Evolutionary conservation across 2,113 vertebrate genomes (phyloP).

Genomic region (Microtus ochrogaster): DNA sequence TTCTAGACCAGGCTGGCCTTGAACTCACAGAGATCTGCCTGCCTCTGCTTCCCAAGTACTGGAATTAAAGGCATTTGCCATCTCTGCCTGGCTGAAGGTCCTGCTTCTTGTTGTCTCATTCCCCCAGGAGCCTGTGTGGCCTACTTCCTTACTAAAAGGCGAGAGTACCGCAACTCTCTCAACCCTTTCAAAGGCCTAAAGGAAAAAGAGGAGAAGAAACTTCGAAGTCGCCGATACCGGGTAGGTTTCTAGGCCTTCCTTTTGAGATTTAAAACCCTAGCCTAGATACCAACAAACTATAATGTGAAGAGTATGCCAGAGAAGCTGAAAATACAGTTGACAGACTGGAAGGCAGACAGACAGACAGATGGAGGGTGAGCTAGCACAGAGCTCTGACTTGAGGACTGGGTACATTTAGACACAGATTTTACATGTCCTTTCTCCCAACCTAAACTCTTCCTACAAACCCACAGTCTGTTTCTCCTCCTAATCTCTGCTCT

Average conservation of each 20-base stretch:
- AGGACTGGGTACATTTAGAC: background rate
- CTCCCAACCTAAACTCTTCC: background rate
- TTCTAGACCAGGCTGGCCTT: no score
- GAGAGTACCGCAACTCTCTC: conserved; percentile 86
- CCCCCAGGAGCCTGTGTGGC: conserved; percentile 85
- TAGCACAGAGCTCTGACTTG: background rate
- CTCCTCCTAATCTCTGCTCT: conserved; percentile 36
- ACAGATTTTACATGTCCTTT: background rate
- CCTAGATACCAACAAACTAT: background rate
- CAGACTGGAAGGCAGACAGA: background rate
- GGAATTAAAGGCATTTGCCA: no score
- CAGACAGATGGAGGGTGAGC: background rate
- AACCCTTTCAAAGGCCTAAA: conserved; percentile 87
- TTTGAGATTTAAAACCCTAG: background rate
- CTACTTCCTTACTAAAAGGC: conserved; percentile 87
- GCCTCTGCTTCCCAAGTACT: no score
- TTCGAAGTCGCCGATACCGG: conserved; percentile 86
- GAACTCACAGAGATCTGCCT: no score
- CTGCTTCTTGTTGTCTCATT: background rate
- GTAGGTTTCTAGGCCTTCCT: conserved; percentile 67
- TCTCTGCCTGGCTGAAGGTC: background rate
- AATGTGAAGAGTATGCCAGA: background rate
- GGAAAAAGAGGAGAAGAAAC: conserved; percentile 87
- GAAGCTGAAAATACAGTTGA: background rate
- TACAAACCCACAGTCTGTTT: background rate